phyloP scores from a whole-genome alignment of 1,140 invertebrate species.

The Trachelipus rathkii region DNA sequence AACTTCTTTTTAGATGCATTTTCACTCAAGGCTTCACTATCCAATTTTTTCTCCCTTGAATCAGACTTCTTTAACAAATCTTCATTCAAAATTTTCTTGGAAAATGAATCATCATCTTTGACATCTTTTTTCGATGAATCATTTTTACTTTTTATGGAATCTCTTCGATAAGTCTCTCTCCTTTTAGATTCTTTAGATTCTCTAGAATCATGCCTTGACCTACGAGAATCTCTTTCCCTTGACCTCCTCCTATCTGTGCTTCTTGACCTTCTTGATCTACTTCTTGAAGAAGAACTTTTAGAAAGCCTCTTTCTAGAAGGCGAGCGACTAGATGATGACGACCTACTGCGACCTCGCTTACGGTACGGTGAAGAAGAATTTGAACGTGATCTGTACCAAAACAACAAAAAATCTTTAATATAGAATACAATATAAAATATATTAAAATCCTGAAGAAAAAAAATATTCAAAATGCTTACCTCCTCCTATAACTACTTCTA shows the following conservation, averaged over 20 bases:
- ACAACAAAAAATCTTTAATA: neutral
- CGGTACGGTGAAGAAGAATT: neutral
- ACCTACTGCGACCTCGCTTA: neutral
- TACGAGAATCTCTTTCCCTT: neutral
- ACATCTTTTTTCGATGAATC: neutral
- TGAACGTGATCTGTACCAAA: neutral
- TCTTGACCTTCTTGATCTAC: neutral
- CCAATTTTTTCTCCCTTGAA: neutral
- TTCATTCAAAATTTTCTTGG: neutral
- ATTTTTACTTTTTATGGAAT: neutral
- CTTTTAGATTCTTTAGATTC: neutral
- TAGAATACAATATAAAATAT: neutral
- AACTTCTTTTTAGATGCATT: neutral
- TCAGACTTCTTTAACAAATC: neutral
- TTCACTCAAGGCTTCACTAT: neutral
- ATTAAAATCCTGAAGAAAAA: neutral
- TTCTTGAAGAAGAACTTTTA: neutral
- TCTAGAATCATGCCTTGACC: neutral
- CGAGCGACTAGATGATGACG: conserved; percentile 1
- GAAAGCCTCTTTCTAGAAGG: neutral
- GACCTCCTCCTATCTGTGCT: neutral
- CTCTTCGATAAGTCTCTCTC: neutral
- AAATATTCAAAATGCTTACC: neutral
- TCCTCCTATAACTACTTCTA: neutral
- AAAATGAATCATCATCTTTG: neutral